Evolutionary conservation across 2,888 invertebrate genomes (phyloP).

Genomic region (Lasioglossum oenotherae): DNA sequence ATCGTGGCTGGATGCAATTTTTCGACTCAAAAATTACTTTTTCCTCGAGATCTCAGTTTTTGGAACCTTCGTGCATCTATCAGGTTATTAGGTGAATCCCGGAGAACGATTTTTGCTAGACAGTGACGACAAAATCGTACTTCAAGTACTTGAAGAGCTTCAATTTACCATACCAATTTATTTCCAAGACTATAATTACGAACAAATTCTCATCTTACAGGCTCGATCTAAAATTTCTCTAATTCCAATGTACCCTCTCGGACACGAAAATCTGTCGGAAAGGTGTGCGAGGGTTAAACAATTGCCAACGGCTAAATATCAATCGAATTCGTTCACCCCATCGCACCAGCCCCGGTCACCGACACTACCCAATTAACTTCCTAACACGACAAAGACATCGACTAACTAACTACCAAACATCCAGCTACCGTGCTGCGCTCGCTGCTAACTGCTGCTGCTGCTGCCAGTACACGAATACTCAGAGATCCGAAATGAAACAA

Average conservation of each 20-base stretch:
- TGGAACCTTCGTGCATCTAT: background rate
- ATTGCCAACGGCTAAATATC: background rate
- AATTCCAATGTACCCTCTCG: background rate
- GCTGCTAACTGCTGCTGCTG: slow-evolving; percentile 56
- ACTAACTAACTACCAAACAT: slow-evolving; percentile 21
- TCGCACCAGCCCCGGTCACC: background rate
- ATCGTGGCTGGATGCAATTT: background rate
- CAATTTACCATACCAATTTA: background rate
- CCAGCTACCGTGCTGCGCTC: slow-evolving; percentile 59
- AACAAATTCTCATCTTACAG: background rate
- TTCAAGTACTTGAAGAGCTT: too few species aligned
- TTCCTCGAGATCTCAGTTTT: background rate
- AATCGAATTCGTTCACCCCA: background rate
- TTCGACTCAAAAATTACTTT: background rate
- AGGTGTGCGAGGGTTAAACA: background rate
- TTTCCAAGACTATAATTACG: background rate
- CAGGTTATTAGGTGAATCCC: background rate
- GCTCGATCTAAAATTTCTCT: background rate
- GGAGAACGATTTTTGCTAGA: background rate
- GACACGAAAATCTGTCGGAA: too few species aligned
- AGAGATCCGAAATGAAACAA: background rate
- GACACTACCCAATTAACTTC: slow-evolving; percentile 1
- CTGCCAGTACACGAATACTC: slow-evolving; percentile 59
- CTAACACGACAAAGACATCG: slow-evolving; percentile 48
- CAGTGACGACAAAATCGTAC: too few species aligned